Base-by-base conservation (phyloP, 2,888 invertebrate genomes). In the Luperina testacea region DNA sequence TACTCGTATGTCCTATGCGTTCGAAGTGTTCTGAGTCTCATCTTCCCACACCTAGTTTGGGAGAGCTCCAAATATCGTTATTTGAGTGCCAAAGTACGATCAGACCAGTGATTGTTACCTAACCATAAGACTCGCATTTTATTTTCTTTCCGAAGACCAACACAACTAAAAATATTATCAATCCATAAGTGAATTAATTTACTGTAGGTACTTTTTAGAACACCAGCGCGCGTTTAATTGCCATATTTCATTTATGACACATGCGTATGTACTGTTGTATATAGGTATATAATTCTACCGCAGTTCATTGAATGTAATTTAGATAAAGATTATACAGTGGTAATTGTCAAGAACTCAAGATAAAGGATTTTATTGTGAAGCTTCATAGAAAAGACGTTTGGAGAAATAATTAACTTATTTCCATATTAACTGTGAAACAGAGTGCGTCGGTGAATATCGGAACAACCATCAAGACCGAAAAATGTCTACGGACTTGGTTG, bases 271-370 rank as follows among this genome's bases (percentile, higher is more conserved):
- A 90, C 74, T 82, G 84, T 69, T 82, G 74, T 78, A 79, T 81
- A 70, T 32, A 32, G 32, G 32, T 15, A 82, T 78, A 72, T 75
- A 81, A 91, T 90, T 92, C 87, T 88, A 90, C 90, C 90, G 91
- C 92, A 92, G 91, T 94, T 93, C 89, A 91, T 87, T 89, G 88
- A 91, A 91, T 89, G 93, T 90, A 93, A 95, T 95, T 95, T 94
- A 95, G 95, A 96, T 96, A 96, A 94, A 94, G 92, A 93, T 93
- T 93, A 93, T 93, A 91, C 91, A 90, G 94, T 94, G 90, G 89
- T 94, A 90, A 92, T 90, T 91, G 91, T 84, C 88, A 89, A 32
- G 32, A 32, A 32, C 32, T 32, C 32, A 32, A 94, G 96, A 96
- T 96, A 96, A 95, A 95, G 93, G 88, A 90, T 91, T 94, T 95